Evolutionary conservation across 2,113 vertebrate genomes (phyloP).

Genomic region (Cheilinus undulatus): DNA sequence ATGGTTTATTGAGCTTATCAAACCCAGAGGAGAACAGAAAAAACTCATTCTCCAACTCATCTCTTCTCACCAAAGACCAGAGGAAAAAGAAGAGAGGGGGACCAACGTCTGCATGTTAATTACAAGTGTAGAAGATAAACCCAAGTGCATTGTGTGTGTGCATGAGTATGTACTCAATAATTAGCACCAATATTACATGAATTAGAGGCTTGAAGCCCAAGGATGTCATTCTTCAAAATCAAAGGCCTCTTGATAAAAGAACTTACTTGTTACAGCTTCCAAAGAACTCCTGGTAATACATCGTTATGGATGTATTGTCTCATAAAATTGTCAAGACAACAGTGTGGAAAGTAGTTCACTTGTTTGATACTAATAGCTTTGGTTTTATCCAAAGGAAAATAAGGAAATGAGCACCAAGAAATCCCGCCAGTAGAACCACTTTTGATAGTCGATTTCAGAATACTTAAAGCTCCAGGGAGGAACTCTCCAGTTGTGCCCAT

Average conservation of each 20-base stretch:
- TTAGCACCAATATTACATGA: background rate
- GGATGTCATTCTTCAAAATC: slow-evolving; percentile 6
- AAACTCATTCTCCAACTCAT: slow-evolving; percentile 24
- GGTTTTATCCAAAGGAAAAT: background rate
- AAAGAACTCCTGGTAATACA: background rate
- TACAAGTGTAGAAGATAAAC: slow-evolving; percentile 58
- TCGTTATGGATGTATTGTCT: background rate
- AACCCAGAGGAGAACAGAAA: slow-evolving; percentile 42
- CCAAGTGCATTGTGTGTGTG: slow-evolving; percentile 35
- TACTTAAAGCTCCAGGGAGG: too few species aligned
- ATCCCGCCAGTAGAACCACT: too few species aligned
- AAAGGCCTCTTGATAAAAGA: background rate
- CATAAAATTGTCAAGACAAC: too few species aligned
- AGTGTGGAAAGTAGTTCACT: background rate
- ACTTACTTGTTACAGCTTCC: background rate
- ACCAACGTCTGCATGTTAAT: slow-evolving; percentile 54
- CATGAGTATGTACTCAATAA: slow-evolving; percentile 20
- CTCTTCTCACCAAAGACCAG: slow-evolving; percentile 26
- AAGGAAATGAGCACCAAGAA: background rate
- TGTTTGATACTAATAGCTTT: background rate
- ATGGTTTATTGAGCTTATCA: slow-evolving; percentile 63
- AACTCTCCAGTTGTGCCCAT: too few species aligned
- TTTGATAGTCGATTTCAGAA: too few species aligned
- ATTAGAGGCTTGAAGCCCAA: background rate
- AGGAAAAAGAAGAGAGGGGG: slow-evolving; percentile 20